phyloP scores from a whole-genome alignment of 2,797 vertebrate genomes.

The Lerista edwardsae region DNA sequence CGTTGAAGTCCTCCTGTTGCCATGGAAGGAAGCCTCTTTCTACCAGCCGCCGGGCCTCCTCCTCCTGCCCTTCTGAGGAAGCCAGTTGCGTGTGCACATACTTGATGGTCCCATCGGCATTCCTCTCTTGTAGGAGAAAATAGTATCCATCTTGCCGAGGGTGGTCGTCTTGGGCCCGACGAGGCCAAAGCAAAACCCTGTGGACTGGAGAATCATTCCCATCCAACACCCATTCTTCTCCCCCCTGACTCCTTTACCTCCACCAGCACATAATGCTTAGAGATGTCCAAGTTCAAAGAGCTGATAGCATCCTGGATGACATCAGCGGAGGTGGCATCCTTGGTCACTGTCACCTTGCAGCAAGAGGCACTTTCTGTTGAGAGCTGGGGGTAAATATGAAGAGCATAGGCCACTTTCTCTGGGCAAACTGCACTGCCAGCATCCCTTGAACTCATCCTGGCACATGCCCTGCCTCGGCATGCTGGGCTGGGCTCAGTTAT shows the following conservation, averaged over 20 bases:
- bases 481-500: conserved; percentile 80
- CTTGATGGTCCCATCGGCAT: conserved; percentile 88
- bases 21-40: conserved; percentile 93
- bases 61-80: conserved; percentile 77
- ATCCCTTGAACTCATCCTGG: conserved; percentile 96
- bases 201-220: conserved; percentile 91
- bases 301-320: conserved; percentile 78
- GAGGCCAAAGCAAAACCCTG: conserved; percentile 93
- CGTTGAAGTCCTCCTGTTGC: conserved; percentile 89
- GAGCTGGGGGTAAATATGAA: conserved; percentile 93
- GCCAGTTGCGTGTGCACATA: conserved; percentile 86
- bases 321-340: conserved; percentile 87
- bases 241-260: conserved; percentile 96
- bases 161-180: conserved; percentile 92
- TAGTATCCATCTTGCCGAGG: conserved; percentile 90
- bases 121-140: conserved; percentile 92
- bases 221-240: conserved; percentile 97
- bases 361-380: conserved; percentile 80
- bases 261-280: conserved; percentile 88
- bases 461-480: conserved; percentile 87
- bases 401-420: conserved; percentile 83
- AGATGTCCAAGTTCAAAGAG: conserved; percentile 83
- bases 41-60: conserved; percentile 82
- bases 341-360: conserved; percentile 87
- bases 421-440: conserved; percentile 80